These are phyloP conservation scores for Priocnemis perturbator DNA, from an alignment of 2,888 invertebrate genomes.

Conservation along the genomic window DNA sequence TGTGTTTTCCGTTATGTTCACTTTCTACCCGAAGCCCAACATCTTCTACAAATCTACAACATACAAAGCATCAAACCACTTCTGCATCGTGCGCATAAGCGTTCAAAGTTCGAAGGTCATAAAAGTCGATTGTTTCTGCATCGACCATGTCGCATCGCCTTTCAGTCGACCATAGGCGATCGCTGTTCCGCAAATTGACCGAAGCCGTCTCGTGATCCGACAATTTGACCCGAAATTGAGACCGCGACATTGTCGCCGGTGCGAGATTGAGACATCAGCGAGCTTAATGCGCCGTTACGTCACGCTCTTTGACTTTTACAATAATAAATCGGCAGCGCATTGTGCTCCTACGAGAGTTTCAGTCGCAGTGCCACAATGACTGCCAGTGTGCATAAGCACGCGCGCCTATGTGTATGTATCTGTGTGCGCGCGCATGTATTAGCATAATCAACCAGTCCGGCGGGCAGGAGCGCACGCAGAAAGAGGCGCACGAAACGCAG, in stretches of 20 bases:
- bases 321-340: constrained; percentile 68
- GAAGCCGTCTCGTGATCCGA: not conserved
- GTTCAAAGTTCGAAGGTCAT: too few relatives aligned
- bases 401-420: constrained; percentile 10
- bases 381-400: not conserved
- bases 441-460: constrained; percentile 66
- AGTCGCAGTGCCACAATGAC: constrained; percentile 32
- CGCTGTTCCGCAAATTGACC: too few relatives aligned
- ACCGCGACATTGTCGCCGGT: constrained; percentile 39
- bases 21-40: too few relatives aligned
- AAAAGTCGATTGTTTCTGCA: too few relatives aligned
- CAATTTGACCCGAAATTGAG: constrained; percentile 48
- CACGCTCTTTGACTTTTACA: constrained; percentile 60
- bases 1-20: too few relatives aligned
- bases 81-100: too few relatives aligned
- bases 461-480: constrained; percentile 38
- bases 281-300: constrained; percentile 64
- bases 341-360: constrained; percentile 55
- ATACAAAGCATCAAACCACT: too few relatives aligned
- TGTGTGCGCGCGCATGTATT: constrained; percentile 57
- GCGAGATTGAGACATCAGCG: constrained; percentile 62
- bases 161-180: too few relatives aligned
- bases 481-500: constrained; percentile 45
- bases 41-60: too few relatives aligned
- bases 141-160: too few relatives aligned